Evolutionary conservation across 1,140 invertebrate genomes (phyloP).

Genomic region (Antheraea pernyi): DNA sequence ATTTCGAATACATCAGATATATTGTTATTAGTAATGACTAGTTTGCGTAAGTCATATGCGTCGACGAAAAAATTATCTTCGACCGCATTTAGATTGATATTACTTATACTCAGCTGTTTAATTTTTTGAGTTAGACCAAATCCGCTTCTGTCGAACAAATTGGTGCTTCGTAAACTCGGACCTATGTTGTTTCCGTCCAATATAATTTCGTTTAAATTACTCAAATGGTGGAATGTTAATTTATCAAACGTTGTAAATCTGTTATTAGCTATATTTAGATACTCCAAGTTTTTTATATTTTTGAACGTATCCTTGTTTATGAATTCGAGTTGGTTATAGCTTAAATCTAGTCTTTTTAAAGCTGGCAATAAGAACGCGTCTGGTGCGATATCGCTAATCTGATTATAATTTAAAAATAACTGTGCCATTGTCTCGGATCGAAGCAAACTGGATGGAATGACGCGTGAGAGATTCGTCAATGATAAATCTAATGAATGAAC

Average conservation of each 20-base stretch:
- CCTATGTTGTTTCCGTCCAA: constrained; percentile 70
- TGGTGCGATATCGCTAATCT: constrained; percentile 58
- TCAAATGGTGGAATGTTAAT: constrained; percentile 68
- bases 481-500: constrained; percentile 62
- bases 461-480: constrained; percentile 50
- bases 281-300: constrained; percentile 67
- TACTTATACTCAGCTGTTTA: constrained; percentile 52
- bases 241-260: constrained; percentile 65
- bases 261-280: constrained; percentile 79
- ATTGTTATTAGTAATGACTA: constrained; percentile 63
- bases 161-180: constrained; percentile 38
- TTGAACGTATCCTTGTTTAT: constrained; percentile 72
- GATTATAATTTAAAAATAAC: constrained; percentile 65
- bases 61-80: constrained; percentile 65
- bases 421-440: constrained; percentile 41
- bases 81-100: constrained; percentile 50
- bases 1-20: constrained; percentile 58
- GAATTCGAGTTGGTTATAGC: constrained; percentile 70
- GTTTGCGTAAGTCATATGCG: constrained; percentile 57
- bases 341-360: constrained; percentile 78
- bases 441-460: constrained; percentile 40
- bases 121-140: constrained; percentile 63
- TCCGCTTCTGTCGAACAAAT: constrained; percentile 58
- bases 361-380: constrained; percentile 57
- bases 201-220: constrained; percentile 68